These are phyloP conservation scores for Drosophila simulans DNA, from an alignment of 1,140 invertebrate genomes.

Conservation along the genomic window DNA sequence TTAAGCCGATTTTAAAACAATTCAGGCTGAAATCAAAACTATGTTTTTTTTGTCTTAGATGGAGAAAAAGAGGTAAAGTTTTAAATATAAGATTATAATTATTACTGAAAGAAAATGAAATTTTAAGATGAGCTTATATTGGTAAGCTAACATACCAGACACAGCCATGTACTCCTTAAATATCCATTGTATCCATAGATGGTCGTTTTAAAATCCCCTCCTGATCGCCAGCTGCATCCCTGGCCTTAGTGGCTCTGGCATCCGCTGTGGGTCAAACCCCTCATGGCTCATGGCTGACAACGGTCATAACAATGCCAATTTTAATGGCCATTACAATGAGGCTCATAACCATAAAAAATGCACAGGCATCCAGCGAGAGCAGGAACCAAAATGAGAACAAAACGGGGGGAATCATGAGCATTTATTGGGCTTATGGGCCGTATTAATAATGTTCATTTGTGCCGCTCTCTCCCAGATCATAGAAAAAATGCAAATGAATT, in stretches of 20 bases:
- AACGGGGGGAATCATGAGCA: slow-evolving; percentile 50
- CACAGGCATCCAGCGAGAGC: slow-evolving; percentile 36
- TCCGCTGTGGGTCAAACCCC: slow-evolving; percentile 55
- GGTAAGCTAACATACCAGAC: too few species aligned
- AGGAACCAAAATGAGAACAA: slow-evolving; percentile 21
- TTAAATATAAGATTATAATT: too few species aligned
- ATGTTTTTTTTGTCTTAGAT: too few species aligned
- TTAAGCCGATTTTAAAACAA: background rate
- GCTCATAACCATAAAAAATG: slow-evolving; percentile 76
- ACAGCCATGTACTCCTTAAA: too few species aligned
- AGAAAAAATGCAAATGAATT: slow-evolving; percentile 69
- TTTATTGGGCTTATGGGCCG: slow-evolving; percentile 79
- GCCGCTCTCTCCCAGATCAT: slow-evolving; percentile 42
- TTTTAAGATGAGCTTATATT: too few species aligned
- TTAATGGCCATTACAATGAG: slow-evolving; percentile 78
- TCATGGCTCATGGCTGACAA: slow-evolving; percentile 22
- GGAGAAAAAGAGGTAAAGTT: too few species aligned
- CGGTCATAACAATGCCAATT: slow-evolving; percentile 79
- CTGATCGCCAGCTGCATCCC: slow-evolving; percentile 5
- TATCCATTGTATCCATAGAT: too few species aligned
- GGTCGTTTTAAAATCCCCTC: background rate
- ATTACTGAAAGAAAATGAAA: too few species aligned
- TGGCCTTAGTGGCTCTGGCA: slow-evolving; percentile 28
- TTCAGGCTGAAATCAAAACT: background rate
- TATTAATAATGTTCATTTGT: slow-evolving; percentile 76